Conservation (phyloP, 2,113 vertebrate genomes). For the Camelus bactrianus region DNA sequence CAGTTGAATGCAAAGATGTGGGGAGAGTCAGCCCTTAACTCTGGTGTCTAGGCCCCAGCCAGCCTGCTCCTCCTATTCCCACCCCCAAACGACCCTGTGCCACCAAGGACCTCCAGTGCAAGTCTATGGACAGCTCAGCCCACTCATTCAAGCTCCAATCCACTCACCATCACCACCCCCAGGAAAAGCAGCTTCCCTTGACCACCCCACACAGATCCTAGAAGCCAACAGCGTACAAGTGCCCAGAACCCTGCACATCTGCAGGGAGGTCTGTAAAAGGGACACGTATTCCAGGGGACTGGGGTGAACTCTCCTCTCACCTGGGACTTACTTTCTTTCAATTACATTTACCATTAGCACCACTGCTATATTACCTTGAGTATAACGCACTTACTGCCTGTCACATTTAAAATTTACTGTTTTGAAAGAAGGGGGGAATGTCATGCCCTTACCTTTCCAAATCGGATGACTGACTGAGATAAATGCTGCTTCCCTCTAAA, state of each 20-base stretch:
- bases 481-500: constrained; percentile 52
- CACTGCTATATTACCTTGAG: neutral
- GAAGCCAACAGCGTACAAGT: neutral
- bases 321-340: constrained; percentile 23
- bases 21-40: neutral
- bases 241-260: neutral
- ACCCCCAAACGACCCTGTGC: neutral
- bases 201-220: neutral
- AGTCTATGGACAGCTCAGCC: neutral
- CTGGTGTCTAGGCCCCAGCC: neutral
- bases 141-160: neutral
- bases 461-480: constrained; percentile 39
- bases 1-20: neutral
- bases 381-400: neutral
- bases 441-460: neutral
- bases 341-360: neutral
- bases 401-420: constrained; percentile 43
- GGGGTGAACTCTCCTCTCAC: neutral
- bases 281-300: neutral
- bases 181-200: neutral
- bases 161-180: neutral
- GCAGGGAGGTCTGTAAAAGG: neutral
- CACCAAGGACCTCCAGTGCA: neutral
- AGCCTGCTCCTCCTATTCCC: neutral
- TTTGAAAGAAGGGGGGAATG: constrained; percentile 53